A percentile compares a stretch with the other conserved stretches of the same genome.
Conservation (phyloP, 2,888 invertebrate genomes). For the Chrysopilus asiliformis region DNA sequence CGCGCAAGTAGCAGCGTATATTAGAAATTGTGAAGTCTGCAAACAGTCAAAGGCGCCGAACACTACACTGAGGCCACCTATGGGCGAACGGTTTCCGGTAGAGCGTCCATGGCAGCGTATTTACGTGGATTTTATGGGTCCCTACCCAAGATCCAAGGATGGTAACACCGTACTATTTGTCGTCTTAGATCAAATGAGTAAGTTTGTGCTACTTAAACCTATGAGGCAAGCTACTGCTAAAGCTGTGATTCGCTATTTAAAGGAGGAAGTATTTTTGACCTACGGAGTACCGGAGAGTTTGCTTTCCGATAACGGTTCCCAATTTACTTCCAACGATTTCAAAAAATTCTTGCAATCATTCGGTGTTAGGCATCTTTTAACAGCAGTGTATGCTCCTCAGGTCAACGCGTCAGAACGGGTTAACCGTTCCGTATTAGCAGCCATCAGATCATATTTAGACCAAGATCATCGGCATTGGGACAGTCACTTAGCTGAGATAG, state of each 20-base stretch:
- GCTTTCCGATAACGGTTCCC: slow-evolving; percentile 20
- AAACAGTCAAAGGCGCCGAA: slow-evolving; percentile 8
- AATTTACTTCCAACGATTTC: slow-evolving; percentile 15
- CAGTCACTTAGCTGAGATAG: slow-evolving; percentile 17
- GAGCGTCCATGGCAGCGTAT: too few species aligned
- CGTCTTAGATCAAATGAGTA: slow-evolving; percentile 9
- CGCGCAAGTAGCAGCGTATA: slow-evolving; percentile 8
- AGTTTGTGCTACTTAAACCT: slow-evolving; percentile 9
- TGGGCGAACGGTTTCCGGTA: too few species aligned
- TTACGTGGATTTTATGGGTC: too few species aligned
- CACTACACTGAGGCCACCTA: slow-evolving; percentile 7
- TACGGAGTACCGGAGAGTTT: slow-evolving; percentile 19
- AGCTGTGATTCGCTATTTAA: slow-evolving; percentile 6
- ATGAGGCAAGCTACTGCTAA: slow-evolving; percentile 4
- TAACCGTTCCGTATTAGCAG: slow-evolving; percentile 21
- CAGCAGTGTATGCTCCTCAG: slow-evolving; percentile 23
- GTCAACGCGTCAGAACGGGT: slow-evolving; percentile 22
- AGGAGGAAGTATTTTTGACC: slow-evolving; percentile 16
- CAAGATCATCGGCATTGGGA: slow-evolving; percentile 19
- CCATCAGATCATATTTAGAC: slow-evolving; percentile 19
- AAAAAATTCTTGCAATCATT: slow-evolving; percentile 11
- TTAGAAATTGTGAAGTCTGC: slow-evolving; percentile 10
- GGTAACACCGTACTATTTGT: slow-evolving; percentile 8
- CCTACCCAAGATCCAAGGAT: slow-evolving; percentile 8
- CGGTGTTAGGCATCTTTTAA: slow-evolving; percentile 13